Evolutionary conservation across 2,888 invertebrate species (phyloP), one percentile per base, ranked within the genome.

Genomic region (Bursaphelenchus okinawaensis): DNA sequence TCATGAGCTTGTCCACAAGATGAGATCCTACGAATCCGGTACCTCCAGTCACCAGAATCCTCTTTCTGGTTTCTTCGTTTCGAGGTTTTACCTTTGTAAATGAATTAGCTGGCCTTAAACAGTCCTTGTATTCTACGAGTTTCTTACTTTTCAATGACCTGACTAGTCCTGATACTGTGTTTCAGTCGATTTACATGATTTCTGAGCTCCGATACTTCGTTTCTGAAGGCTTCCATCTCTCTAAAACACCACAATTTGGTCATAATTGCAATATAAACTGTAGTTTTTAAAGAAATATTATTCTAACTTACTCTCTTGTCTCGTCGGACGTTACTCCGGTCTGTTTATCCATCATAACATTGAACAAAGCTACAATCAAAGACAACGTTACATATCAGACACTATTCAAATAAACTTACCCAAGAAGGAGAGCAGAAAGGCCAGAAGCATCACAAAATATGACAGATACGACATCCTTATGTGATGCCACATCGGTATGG

Each of bases 1-100:
- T 87, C 95, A 98, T 95, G 61, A 99, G 86, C 72, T 89, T 87
- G 84, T 99, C 98, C 0, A 95, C 93, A 26, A 99, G 87, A 85
- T 99, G 98, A 0, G 95, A 96, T 0, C 98, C 98, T 19, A 82
- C 81, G 64, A 82, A 81, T 23, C 80, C 80, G 22, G 79, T 73
- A 12, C 78, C 80, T 4, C 81, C 82, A 2, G 81, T 81, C 82
- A 93, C 91, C 85, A 96, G 85, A 79, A 98, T 93, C 73, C 96
- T 87, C 83, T 92, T 94, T 63, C 95, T 88, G 74, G 90, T 89
- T 81, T 91, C 90, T 83, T 93, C 93, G 75, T 92, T 93, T 19
- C 93, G 86, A 83, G 92, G 93, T 83, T 90, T 90, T 0, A 96
- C 93, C 83, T 90, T 89, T 0, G 93, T 93, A 54, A 59, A 73